Base-by-base conservation (phyloP, 2,797 vertebrate genomes). In the Pseudopleuronectes americanus region DNA sequence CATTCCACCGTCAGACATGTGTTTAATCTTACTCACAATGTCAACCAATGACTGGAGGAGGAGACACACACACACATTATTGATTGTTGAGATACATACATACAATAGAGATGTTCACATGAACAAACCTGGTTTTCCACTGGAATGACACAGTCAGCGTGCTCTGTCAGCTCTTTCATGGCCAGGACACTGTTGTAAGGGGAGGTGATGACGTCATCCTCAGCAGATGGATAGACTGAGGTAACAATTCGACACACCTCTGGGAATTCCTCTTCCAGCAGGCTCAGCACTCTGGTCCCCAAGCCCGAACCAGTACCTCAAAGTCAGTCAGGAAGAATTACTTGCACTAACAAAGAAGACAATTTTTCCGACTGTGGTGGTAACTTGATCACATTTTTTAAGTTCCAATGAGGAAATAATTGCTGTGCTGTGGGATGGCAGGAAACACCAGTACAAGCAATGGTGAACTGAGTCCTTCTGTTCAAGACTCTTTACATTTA, bases 131-230 rank as follows among this genome's bases (percentile, higher is more conserved):
- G 96, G 82, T 99, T 99, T 87, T 98, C 98, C 58, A 99, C 93
- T 43, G 97, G 97, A 57, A 99, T 87, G 6, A 99, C 97, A 79
- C 97, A 99, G 89, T 99, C 95, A 0, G 97, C 97, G 9, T 96
- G 96, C 80, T 99, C 97, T 2, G 92, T 97, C 31, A 99, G 96
- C 77, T 98, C 97, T 67, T 92, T 96, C 97, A 98, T 97, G 78
- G 97, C 96, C 87, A 99, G 94, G 33, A 98, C 90, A 38, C 96
- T 98, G 93, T 99, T 99, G 81, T 99, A 99, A 0, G 98, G 97
- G 48, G 97, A 99, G 4, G 97, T 99, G 89, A 99, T 90, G 71
- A 99, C 98, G 72, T 99, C 97, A 62, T 99, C 97, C 74, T 99
- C 97, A 6, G 87, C 87, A 19, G 97, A 98, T 0, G 97, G 97